phyloP scores from a whole-genome alignment of 64 coral and sea anemone genomes.

The Orbicella faveolata region DNA sequence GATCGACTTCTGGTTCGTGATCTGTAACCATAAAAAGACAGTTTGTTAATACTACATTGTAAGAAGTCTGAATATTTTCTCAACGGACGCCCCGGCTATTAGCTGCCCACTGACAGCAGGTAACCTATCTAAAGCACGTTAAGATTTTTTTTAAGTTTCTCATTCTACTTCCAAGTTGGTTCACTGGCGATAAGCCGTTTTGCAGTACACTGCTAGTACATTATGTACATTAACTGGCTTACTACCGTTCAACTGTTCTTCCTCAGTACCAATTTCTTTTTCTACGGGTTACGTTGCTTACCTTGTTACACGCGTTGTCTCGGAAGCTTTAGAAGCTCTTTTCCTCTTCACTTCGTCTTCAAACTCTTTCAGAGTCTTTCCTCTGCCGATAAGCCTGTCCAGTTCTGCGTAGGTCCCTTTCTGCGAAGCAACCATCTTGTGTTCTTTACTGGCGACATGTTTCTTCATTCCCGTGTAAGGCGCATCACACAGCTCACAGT shows the following conservation, averaged over 20 bases:
- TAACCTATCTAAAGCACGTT: no score
- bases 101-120: no score
- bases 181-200: no score
- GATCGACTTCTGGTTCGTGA: slow-evolving; percentile 34
- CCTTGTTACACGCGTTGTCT: background rate
- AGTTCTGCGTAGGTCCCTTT: slow-evolving; percentile 46
- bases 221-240: no score
- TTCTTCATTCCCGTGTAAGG: slow-evolving; percentile 22
- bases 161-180: no score
- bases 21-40: background rate
- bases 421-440: slow-evolving; percentile 37
- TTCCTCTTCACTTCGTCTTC: slow-evolving; percentile 8
- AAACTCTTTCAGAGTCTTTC: slow-evolving; percentile 52
- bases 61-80: no score
- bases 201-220: no score
- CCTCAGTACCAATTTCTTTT: background rate
- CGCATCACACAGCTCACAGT: slow-evolving; percentile 63
- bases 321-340: background rate
- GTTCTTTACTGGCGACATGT: slow-evolving; percentile 36
- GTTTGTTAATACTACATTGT: background rate
- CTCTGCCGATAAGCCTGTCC: slow-evolving; percentile 47
- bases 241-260: background rate
- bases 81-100: no score
- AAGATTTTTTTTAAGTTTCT: no score
- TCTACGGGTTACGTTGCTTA: background rate